Conservation (phyloP, 2,888 invertebrate species). For the Drosophila falleni region DNA sequence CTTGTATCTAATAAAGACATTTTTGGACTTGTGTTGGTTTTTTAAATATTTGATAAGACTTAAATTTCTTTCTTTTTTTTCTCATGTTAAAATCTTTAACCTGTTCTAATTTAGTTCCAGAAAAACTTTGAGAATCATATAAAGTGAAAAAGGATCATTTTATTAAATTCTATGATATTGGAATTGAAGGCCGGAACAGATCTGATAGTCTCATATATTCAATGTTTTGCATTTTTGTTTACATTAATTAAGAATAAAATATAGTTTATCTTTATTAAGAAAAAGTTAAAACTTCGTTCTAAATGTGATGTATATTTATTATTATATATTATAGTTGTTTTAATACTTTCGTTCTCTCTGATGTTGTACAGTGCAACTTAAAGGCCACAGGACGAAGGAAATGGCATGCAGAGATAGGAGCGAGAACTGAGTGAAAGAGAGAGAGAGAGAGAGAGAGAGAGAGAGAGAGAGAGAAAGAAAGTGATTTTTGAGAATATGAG, state of each 20-base stretch:
- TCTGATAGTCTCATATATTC: neutral
- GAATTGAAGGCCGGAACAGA: no score
- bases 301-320: no score
- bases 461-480: neutral
- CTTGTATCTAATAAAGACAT: neutral
- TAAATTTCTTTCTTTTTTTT: no score
- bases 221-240: neutral
- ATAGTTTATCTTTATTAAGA: neutral
- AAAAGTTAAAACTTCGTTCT: neutral
- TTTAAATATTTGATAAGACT: no score
- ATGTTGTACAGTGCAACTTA: constrained; percentile 33
- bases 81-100: no score
- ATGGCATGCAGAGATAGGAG: constrained; percentile 23
- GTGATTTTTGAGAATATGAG: constrained; percentile 8
- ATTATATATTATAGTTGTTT: neutral
- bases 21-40: neutral
- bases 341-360: neutral
- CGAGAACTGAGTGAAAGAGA: neutral
- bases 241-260: neutral
- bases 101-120: no score
- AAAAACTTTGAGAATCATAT: no score
- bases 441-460: neutral
- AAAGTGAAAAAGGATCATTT: no score
- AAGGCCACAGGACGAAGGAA: constrained; percentile 8
- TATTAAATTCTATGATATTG: no score